phyloP scores from a whole-genome alignment of 1,140 invertebrate species.

The Drosophila pseudoananassae region DNA sequence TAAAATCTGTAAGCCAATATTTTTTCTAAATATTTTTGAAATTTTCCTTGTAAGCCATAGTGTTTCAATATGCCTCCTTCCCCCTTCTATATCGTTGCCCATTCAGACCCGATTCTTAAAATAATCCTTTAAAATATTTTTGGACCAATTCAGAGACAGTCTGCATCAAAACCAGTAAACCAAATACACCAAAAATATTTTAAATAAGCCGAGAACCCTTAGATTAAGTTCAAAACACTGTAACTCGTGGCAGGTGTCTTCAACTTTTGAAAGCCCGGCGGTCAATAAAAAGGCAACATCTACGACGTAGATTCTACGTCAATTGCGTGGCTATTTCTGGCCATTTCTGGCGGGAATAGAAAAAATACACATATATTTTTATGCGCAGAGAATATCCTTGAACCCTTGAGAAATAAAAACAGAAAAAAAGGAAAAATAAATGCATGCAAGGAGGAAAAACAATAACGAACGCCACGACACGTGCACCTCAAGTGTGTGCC shows the following conservation, averaged over 20 bases:
- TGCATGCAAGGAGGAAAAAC: constrained; percentile 10
- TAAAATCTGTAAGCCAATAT: too few species aligned
- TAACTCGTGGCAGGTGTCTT: background rate
- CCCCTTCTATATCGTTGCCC: too few species aligned
- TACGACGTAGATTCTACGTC: background rate
- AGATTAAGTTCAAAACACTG: too few species aligned
- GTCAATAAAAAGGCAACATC: background rate
- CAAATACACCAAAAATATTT: too few species aligned
- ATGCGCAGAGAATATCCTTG: constrained; percentile 21
- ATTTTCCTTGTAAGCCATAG: too few species aligned
- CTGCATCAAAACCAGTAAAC: too few species aligned
- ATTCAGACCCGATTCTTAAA: too few species aligned
- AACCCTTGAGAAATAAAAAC: constrained; percentile 7
- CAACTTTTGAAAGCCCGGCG: background rate
- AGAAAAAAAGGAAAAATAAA: constrained; percentile 4
- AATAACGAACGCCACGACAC: constrained; percentile 49
- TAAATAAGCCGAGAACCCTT: too few species aligned
- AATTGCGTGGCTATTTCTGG: constrained; percentile 2
- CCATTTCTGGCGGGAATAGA: background rate
- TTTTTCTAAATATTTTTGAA: too few species aligned
- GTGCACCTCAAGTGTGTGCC: constrained; percentile 43
- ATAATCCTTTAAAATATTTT: too few species aligned
- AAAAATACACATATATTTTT: background rate
- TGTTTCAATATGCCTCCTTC: too few species aligned
- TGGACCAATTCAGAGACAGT: too few species aligned